Base-by-base conservation (phyloP, 2,113 vertebrate genomes). In the Hucho hucho region DNA sequence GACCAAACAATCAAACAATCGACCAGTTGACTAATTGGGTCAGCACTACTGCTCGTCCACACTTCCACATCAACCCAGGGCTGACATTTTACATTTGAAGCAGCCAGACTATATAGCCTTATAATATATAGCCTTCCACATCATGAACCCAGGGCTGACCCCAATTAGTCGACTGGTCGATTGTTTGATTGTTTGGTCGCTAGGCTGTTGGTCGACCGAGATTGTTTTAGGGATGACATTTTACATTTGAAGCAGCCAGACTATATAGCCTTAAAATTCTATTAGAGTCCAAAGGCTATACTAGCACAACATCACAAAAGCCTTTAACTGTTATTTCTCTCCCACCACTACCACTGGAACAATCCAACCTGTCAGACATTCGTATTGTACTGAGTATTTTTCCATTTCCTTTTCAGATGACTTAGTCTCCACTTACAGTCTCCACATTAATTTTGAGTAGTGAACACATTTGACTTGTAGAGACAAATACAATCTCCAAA, bases 401-500 rank as follows among this genome's bases (percentile, higher is more conserved):
- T 29, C 43, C 74, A 65, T 74, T 82, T 89, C 80, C 73, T 76
- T 74, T 85, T 83, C 78, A 87, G 89, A 86, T 80, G 79, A 84
- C 87, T 86, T 47, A 66, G 37, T 37, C 37, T 37, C 37, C n/a
- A 37, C 9, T 26, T n/a, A 18, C 69, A 82, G 86, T 86, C 89
- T 79, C 83, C 81, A 66, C 29, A 66, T 85, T 76, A 81, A 76
- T 83, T 87, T 81, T 76, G 77, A 76, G 84, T 87, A 89, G 91
- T 88, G 88, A 88, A 86, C 84, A 89, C 85, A 89, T 90, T 89
- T 83, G 24, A 79, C 82, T 83, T 77, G 76, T 79, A 81, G 64
- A 72, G 85, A 9, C 7, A 11, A 88, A 84, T 79, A 84, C 83
- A 80, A 79, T 84, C 80, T 74, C 79, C 83, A 86, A 82, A 84